Percentiles rank a stretch among this genome's conserved stretches.
These are phyloP conservation scores for Agelas oroides DNA, from an alignment of 37 sponge, comb jelly and placozoan genomes.

Conservation along the genomic window DNA sequence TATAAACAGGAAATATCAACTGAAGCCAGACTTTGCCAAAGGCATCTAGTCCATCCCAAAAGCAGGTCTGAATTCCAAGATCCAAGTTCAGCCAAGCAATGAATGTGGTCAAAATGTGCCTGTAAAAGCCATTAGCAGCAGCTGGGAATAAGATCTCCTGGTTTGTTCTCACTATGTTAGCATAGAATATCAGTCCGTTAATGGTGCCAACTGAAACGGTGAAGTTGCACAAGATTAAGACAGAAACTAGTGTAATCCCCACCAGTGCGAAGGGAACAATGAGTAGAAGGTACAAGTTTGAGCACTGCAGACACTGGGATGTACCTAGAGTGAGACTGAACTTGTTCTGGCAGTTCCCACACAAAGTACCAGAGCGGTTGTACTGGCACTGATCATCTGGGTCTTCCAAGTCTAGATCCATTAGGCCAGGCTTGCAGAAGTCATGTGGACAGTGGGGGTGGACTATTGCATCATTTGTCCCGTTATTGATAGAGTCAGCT, in stretches of 20 bases:
- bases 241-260: neutral
- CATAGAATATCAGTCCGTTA: slow-evolving; percentile 21
- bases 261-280: neutral
- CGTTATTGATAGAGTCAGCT: neutral
- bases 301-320: neutral
- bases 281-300: neutral
- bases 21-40: slow-evolving; percentile 13
- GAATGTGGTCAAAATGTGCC: neutral
- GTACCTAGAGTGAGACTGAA: neutral
- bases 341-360: neutral
- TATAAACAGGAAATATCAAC: neutral
- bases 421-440: neutral
- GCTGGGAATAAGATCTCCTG: neutral
- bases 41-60: slow-evolving; percentile 17
- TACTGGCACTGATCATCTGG: slow-evolving; percentile 9
- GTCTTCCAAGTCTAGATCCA: neutral
- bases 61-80: slow-evolving; percentile 20
- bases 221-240: neutral
- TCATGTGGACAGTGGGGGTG: slow-evolving; percentile 5
- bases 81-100: slow-evolving; percentile 19
- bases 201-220: slow-evolving; percentile 27
- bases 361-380: neutral
- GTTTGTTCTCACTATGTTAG: slow-evolving; percentile 5
- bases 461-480: neutral
- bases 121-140: too few species aligned